A percentile compares a stretch with the other conserved stretches of the same genome.
phyloP scores from a whole-genome alignment of 2,113 vertebrate genomes.

The Phainopepla nitens region DNA sequence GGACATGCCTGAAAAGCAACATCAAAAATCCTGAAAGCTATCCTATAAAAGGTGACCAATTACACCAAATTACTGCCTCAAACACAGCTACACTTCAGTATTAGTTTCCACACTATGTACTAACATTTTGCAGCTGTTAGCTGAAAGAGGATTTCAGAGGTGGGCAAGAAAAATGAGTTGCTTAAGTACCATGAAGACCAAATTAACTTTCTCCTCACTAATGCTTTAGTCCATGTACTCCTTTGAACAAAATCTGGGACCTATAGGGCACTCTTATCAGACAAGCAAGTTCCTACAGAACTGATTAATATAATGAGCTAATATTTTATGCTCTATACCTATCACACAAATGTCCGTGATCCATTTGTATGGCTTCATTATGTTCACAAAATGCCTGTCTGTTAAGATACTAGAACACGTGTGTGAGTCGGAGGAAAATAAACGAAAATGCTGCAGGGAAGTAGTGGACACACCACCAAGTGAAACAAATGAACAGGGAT shows the following conservation, averaged over 20 bases:
- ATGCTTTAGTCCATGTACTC: background rate
- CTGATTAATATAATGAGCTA: background rate
- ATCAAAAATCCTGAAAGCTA: background rate
- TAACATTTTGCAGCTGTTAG: background rate
- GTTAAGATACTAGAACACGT: fast-evolving
- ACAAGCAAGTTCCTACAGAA: background rate
- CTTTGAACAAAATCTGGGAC: background rate
- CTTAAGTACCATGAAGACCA: background rate
- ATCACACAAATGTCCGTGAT: background rate
- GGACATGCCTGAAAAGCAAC: background rate
- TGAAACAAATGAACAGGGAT: background rate
- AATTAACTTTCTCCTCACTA: background rate
- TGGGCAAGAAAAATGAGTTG: background rate
- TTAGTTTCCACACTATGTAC: background rate
- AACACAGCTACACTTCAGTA: background rate
- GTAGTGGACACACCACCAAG: background rate
- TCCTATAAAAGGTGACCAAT: background rate
- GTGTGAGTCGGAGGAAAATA: background rate
- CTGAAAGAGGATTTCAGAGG: background rate
- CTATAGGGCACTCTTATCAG: background rate
- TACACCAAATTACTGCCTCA: background rate
- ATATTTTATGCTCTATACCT: background rate
- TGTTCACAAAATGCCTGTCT: background rate
- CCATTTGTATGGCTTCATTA: background rate
- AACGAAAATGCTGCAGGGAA: background rate